Base-by-base conservation (phyloP, 2,797 vertebrate genomes). In the Aldrovandia affinis region DNA sequence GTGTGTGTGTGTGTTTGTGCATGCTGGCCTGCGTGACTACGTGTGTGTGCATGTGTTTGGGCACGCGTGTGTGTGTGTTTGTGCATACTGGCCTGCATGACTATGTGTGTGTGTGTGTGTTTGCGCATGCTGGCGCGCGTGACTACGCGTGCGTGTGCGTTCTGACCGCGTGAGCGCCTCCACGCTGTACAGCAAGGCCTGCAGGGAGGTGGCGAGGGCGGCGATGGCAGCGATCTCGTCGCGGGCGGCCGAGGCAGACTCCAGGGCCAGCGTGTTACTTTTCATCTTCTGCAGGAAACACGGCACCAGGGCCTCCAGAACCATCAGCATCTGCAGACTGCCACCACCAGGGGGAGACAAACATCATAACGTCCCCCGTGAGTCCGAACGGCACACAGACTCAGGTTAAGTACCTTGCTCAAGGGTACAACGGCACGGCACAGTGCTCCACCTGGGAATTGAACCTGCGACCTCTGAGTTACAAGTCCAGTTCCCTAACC, bases 241-340 rank as follows among this genome's bases (percentile, higher is more conserved):
- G n/a, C 98, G 94, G 87, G 98, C 98, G 9, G 96, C 98, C 3
- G 97, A 97, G 0, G 95, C 96, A 0, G 97, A 99, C 91, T 99
- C 98, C 89, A 95, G 96, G 3, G 98, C 97, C 0, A 96, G 94
- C 0, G 97, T 98, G 83, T 98, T 98, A 82, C 89, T 95, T 90
- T 99, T 99, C 80, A 99, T 91, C 87, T 97, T 99, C 92, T 99
- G 98, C 61, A 99, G 92, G 92, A 96, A 96, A 89, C 98, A 99
- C 0, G 98, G 98, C 47, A 99, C 98, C 87, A 99, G 85, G 0
- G 98, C 98, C 93, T 99, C 98, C 90, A 99, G 92, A 86, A 99
- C 98, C 98, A 99, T 99, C 90, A 99, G 93, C 98, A 99, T 99
- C 96, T 99, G 98, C 83, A 99, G 96, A 90, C 98, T 99, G 84